Evolutionary conservation across 2,888 invertebrate genomes (phyloP).

Genomic region (Aspidiotus rigidus): DNA sequence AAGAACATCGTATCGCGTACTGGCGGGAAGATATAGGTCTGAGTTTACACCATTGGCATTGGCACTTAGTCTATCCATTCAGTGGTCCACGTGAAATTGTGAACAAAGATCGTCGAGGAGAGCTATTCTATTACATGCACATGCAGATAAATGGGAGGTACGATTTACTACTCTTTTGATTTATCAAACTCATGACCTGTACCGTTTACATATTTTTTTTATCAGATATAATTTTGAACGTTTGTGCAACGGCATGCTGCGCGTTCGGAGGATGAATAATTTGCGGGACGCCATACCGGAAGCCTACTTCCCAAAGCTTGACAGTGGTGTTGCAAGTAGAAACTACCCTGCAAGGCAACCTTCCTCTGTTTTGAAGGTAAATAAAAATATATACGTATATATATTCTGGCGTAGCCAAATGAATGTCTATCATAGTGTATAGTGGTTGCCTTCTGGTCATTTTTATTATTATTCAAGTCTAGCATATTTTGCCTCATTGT

Average conservation of each 20-base stretch:
- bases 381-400: neutral
- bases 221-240: constrained; percentile 68
- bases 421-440: neutral
- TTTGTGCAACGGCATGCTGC: constrained; percentile 58
- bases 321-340: constrained; percentile 64
- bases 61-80: constrained; percentile 80
- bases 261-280: constrained; percentile 55
- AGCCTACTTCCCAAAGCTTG: constrained; percentile 76
- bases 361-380: constrained; percentile 39
- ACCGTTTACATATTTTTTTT: constrained; percentile 36
- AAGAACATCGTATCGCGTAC: constrained; percentile 71
- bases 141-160: constrained; percentile 59
- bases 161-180: neutral
- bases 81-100: constrained; percentile 51
- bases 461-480: no score
- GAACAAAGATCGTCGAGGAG: constrained; percentile 65
- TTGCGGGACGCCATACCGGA: constrained; percentile 61
- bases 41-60: constrained; percentile 85
- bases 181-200: neutral
- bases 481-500: no score
- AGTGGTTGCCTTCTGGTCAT: neutral
- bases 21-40: constrained; percentile 77
- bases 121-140: constrained; percentile 73
- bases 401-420: neutral
- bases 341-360: constrained; percentile 59